A percentile compares a stretch with the other conserved stretches of the same genome.
phyloP scores from a whole-genome alignment of 2,113 vertebrate genomes.

The Oryzias melastigma region DNA sequence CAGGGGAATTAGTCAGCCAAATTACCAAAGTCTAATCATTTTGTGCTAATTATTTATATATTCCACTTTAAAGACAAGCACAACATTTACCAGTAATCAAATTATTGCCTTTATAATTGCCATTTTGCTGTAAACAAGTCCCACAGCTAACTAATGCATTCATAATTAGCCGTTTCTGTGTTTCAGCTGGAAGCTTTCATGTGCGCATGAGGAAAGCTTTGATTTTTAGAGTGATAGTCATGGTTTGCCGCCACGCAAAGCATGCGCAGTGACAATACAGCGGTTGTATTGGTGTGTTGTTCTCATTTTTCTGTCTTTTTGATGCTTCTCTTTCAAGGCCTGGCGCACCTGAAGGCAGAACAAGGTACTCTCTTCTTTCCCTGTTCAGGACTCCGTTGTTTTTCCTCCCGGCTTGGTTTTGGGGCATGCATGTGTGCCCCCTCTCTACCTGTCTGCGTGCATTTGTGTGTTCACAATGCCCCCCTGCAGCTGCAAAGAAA shows the following conservation, averaged over 20 bases:
- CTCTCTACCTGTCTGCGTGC: slow-evolving; percentile 54
- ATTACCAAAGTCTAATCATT: background rate
- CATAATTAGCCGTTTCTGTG: slow-evolving; percentile 31
- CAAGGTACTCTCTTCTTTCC: slow-evolving; percentile 84
- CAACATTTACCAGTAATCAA: background rate
- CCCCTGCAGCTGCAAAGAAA: slow-evolving; percentile 31
- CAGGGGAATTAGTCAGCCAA: background rate
- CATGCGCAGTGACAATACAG: slow-evolving; percentile 78
- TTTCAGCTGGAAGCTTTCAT: slow-evolving; percentile 70
- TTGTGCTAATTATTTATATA: slow-evolving; percentile 9
- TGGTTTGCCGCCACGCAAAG: slow-evolving; percentile 74
- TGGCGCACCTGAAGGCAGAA: slow-evolving; percentile 93
- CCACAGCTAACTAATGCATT: slow-evolving; percentile 23
- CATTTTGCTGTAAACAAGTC: slow-evolving; percentile 30
- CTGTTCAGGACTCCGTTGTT: slow-evolving; percentile 10
- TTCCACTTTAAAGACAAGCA: background rate
- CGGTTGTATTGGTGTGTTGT: slow-evolving; percentile 72
- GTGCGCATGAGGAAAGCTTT: slow-evolving; percentile 68
- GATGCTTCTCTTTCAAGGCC: slow-evolving; percentile 78
- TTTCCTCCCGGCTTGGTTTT: slow-evolving; percentile 39
- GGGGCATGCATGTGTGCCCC: slow-evolving; percentile 36
- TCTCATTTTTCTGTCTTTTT: slow-evolving; percentile 62
- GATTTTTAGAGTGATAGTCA: slow-evolving; percentile 67
- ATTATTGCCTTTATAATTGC: slow-evolving; percentile 1
- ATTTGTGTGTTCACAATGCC: slow-evolving; percentile 53